A percentile compares a stretch with the other conserved stretches of the same genome.
Conservation (phyloP, 1,140 invertebrate species). For the Trichogramma pretiosum region DNA sequence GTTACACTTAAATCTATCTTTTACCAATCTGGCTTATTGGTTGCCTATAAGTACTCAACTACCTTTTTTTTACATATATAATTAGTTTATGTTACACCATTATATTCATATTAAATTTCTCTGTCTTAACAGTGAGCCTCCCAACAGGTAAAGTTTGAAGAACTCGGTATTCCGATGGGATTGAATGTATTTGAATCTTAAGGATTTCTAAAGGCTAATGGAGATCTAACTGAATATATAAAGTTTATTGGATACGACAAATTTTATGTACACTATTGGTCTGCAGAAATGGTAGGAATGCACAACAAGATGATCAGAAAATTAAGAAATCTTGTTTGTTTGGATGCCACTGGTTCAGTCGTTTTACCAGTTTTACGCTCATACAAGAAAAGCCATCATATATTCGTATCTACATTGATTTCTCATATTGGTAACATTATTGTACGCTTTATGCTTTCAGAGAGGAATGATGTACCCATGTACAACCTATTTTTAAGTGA, state of each 20-base stretch:
- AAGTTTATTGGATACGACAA: background rate
- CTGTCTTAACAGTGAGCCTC: no score
- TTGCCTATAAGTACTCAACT: no score
- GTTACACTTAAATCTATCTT: no score
- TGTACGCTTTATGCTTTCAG: background rate
- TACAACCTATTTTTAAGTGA: background rate
- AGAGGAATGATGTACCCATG: conserved; percentile 2
- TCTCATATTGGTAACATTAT: background rate
- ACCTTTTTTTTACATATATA: no score
- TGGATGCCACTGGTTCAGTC: conserved; percentile 6
- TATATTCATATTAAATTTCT: no score
- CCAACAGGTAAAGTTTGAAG: no score
- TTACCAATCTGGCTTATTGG: no score
- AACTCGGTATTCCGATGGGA: no score
- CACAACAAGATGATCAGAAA: background rate
- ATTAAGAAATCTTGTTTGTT: background rate
- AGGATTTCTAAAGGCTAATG: no score
- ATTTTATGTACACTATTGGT: background rate
- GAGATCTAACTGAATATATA: no score
- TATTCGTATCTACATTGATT: background rate
- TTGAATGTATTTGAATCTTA: no score
- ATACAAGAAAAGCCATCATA: background rate
- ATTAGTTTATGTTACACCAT: no score
- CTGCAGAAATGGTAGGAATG: background rate
- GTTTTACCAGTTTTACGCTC: background rate